phyloP scores from a whole-genome alignment of 2,113 vertebrate genomes.

The Larimichthys polyactis region DNA sequence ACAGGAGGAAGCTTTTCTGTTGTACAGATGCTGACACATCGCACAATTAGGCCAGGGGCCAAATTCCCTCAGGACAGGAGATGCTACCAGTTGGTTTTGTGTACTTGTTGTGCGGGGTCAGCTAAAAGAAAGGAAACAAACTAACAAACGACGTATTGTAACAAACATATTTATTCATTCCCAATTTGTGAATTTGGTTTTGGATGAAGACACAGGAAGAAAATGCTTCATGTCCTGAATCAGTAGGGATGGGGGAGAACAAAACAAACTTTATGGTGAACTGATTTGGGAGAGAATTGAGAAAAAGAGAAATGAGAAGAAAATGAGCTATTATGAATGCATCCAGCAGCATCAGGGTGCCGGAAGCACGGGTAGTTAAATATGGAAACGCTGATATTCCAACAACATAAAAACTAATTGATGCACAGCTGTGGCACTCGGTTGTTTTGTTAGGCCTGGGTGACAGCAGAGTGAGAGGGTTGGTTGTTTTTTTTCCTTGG shows the following conservation, averaged over 20 bases:
- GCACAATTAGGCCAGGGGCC: neutral
- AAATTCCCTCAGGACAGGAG: neutral
- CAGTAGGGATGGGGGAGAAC: neutral
- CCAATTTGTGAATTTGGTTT: neutral
- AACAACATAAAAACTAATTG: constrained; percentile 26
- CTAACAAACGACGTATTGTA: neutral
- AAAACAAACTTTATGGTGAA: neutral
- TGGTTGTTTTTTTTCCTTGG: constrained; percentile 15
- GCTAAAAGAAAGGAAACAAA: neutral
- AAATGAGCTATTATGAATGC: neutral
- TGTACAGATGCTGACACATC: neutral
- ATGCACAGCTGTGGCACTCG: constrained; percentile 43
- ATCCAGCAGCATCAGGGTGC: neutral
- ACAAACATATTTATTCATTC: neutral
- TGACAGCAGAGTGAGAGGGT: constrained; percentile 33
- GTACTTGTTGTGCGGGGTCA: neutral
- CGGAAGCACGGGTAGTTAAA: constrained; percentile 8
- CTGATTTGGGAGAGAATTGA: constrained; percentile 32
- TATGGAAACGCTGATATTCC: constrained; percentile 17
- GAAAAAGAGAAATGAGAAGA: neutral
- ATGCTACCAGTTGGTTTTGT: neutral
- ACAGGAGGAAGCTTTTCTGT: neutral
- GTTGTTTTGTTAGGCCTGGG: constrained; percentile 39
- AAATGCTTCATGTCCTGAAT: constrained; percentile 12
- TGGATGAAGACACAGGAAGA: constrained; percentile 1